Conservation (phyloP, 2,797 vertebrate genomes). For the Bufotes viridis region DNA sequence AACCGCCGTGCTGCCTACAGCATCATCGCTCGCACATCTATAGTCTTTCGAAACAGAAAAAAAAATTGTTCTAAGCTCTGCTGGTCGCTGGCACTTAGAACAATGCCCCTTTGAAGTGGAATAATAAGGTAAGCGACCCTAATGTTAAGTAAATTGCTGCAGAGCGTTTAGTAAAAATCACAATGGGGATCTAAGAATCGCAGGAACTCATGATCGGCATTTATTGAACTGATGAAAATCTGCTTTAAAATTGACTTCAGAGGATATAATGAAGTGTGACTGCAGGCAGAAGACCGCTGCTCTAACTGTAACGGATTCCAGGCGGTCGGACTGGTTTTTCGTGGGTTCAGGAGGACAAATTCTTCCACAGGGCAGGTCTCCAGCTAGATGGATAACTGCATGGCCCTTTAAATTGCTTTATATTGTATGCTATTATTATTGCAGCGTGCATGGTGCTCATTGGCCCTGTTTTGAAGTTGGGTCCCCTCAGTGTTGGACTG, state of each 20-base stretch:
- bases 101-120: slow-evolving; percentile 45
- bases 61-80: neutral
- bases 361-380: too few species aligned
- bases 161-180: slow-evolving; percentile 31
- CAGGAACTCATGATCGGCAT: slow-evolving; percentile 15
- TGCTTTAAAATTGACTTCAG: slow-evolving; percentile 29
- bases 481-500: too few species aligned
- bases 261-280: neutral
- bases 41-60: slow-evolving; percentile 24
- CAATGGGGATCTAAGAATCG: slow-evolving; percentile 19
- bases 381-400: too few species aligned
- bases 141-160: slow-evolving; percentile 45
- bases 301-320: neutral
- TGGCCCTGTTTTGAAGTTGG: too few species aligned
- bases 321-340: too few species aligned
- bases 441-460: too few species aligned
- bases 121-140: slow-evolving; percentile 55
- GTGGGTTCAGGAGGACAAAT: neutral
- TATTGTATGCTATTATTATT: too few species aligned
- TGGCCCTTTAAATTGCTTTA: too few species aligned
- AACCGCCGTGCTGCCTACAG: slow-evolving; percentile 12
- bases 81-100: slow-evolving; percentile 20
- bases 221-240: slow-evolving; percentile 48
- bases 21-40: slow-evolving; percentile 18
- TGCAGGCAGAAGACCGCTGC: neutral